These are phyloP conservation scores for Mus caroli DNA, from an alignment of 2,797 vertebrate species.

Conservation along the genomic window DNA sequence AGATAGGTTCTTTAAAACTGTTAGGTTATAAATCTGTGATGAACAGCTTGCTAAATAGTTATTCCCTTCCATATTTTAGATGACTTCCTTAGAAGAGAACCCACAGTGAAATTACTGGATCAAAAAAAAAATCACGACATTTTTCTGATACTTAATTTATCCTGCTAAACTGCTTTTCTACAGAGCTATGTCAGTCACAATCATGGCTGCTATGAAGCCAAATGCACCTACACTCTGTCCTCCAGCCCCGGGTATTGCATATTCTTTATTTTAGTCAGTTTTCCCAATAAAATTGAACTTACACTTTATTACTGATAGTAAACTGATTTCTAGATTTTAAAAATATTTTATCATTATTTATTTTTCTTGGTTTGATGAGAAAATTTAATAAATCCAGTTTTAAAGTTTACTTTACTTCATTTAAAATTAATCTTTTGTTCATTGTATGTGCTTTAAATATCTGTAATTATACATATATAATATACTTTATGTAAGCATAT, in stretches of 20 bases:
- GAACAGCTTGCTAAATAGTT: conserved; percentile 63
- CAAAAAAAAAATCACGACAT: conserved; percentile 56
- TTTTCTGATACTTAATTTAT: conserved; percentile 41
- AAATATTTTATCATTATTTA: not conserved
- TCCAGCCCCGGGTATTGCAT: not conserved
- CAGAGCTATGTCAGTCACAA: not conserved
- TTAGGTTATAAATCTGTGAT: conserved; percentile 37
- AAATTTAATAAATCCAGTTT: not conserved
- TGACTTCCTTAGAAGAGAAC: conserved; percentile 48
- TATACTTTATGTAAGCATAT: not conserved
- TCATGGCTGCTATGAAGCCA: not conserved
- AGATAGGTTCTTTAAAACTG: conserved; percentile 23
- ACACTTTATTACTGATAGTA: conserved; percentile 36
- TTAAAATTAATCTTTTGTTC: not conserved
- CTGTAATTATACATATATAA: not conserved
- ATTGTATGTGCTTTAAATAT: not conserved
- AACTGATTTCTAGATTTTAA: conserved; percentile 40
- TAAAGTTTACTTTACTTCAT: conserved; percentile 6
- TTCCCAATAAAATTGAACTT: not conserved
- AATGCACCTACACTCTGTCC: not conserved
- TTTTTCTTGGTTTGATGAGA: conserved; percentile 27
- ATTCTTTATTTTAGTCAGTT: conserved; percentile 53
- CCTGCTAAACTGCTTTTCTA: conserved; percentile 52
- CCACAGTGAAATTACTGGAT: conserved; percentile 59
- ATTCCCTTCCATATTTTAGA: conserved; percentile 35